These are phyloP conservation scores for Limosa lapponica DNA, from an alignment of 2,797 vertebrate species.

Conservation along the genomic window DNA sequence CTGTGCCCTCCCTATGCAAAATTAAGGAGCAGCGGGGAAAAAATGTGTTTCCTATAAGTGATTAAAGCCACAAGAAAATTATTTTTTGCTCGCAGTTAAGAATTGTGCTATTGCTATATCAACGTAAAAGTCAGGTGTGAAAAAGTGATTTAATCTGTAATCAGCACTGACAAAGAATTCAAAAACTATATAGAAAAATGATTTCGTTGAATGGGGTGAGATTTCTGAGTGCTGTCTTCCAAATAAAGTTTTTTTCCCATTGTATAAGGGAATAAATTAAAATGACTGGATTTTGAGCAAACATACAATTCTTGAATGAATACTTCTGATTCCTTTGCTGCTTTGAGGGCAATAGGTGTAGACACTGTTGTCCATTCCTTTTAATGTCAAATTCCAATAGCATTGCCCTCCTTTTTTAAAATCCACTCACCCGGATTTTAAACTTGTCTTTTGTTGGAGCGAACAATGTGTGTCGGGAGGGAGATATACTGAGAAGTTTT, in stretches of 20 bases:
- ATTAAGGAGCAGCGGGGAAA: background rate
- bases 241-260: background rate
- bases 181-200: background rate
- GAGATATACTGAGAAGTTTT: constrained; percentile 5
- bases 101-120: background rate
- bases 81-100: background rate
- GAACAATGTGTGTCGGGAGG: background rate
- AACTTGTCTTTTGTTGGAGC: constrained; percentile 15
- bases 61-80: constrained; percentile 9
- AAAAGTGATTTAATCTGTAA: background rate
- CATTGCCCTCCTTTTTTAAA: background rate
- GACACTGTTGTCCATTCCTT: background rate
- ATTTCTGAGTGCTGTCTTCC: background rate
- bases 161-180: background rate
- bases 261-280: background rate
- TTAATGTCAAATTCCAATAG: background rate
- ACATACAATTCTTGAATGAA: background rate
- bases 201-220: background rate
- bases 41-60: background rate
- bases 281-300: background rate
- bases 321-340: background rate
- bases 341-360: background rate
- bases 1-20: background rate
- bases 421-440: background rate
- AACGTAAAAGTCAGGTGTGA: background rate